Conservation (phyloP, 30 jellyfish, hydroid and myxozoan species). For the Turritopsis dohrnii region DNA sequence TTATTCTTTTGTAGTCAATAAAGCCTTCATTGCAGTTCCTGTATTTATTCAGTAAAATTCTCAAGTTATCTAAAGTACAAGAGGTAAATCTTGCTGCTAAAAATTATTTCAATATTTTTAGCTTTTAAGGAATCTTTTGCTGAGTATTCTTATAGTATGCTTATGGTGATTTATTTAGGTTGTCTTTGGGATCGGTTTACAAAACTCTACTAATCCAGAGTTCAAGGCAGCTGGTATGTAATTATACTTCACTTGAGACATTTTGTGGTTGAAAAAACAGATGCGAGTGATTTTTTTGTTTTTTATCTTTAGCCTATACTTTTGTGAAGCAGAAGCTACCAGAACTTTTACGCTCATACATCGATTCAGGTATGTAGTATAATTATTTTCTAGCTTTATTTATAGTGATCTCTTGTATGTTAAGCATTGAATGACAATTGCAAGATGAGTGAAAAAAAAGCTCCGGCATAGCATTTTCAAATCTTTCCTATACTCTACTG, state of each 20-base stretch:
- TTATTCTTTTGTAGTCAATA: conserved; percentile 40
- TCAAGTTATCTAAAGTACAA: conserved; percentile 82
- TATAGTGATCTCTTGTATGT: background rate
- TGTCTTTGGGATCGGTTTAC: conserved; percentile 85
- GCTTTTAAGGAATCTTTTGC: background rate
- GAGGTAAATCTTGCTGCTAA: conserved; percentile 43
- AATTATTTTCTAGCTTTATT: background rate
- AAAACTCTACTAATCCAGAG: conserved; percentile 38
- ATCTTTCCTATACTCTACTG: too few relatives aligned
- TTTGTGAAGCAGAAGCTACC: conserved; percentile 83
- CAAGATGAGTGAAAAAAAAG: too few relatives aligned
- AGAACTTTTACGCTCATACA: conserved; percentile 66
- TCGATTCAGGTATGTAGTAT: conserved; percentile 65
- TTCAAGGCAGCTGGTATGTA: conserved; percentile 44
- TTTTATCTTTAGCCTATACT: conserved; percentile 39
- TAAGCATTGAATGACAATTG: background rate
- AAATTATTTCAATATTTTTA: background rate
- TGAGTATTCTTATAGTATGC: background rate
- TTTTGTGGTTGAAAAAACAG: background rate
- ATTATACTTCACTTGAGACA: background rate
- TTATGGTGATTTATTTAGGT: conserved; percentile 34
- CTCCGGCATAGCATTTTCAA: too few relatives aligned
- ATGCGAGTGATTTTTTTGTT: background rate
- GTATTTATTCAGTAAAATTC: conserved; percentile 40
- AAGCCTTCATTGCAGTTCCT: conserved; percentile 59